Evolutionary conservation across 2,113 vertebrate species (phyloP).

Genomic region (Crotalus viridis): DNA sequence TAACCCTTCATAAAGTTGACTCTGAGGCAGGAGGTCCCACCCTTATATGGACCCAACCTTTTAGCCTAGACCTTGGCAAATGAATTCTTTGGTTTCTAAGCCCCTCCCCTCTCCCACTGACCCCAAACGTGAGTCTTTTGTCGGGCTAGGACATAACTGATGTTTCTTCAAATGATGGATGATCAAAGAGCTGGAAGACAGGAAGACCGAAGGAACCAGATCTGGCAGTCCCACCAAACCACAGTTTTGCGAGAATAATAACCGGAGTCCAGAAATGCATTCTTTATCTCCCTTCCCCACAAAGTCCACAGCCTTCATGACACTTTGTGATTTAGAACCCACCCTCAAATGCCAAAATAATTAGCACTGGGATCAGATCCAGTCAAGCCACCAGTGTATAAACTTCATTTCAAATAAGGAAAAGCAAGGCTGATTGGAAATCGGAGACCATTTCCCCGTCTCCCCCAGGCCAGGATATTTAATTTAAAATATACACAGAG

Average conservation of each 20-base stretch:
- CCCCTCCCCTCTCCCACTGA: background rate
- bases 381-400: slow-evolving; percentile 49
- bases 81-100: background rate
- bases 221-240: background rate
- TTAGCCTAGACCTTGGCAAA: background rate
- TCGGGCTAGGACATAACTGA: background rate
- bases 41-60: background rate
- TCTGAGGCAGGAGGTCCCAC: too few relatives aligned
- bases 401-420: slow-evolving; percentile 61
- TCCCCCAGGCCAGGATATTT: slow-evolving; percentile 66
- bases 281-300: background rate
- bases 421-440: slow-evolving; percentile 68
- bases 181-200: background rate
- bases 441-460: slow-evolving; percentile 69
- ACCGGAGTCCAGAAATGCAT: background rate
- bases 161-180: background rate
- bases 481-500: slow-evolving; percentile 62
- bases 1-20: too few relatives aligned
- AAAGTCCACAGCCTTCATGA: slow-evolving; percentile 29
- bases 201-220: background rate
- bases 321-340: slow-evolving; percentile 33
- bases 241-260: background rate
- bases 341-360: background rate
- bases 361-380: slow-evolving; percentile 41
- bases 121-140: background rate